Conservation (phyloP, 1,140 invertebrate genomes). For the Drosophila pachea region DNA sequence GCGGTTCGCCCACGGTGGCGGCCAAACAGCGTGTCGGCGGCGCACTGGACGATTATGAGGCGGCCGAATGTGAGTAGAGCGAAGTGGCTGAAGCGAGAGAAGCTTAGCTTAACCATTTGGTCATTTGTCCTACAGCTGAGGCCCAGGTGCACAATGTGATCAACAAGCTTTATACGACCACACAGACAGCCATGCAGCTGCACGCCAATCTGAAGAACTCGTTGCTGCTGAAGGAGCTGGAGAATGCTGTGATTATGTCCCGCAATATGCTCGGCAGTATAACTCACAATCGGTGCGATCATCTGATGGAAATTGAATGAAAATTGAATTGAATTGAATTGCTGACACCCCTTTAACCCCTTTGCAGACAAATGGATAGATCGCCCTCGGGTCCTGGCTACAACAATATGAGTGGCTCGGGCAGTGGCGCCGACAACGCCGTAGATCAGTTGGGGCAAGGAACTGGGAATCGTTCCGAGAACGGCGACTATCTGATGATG, state of each 20-base stretch:
- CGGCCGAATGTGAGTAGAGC: slow-evolving; percentile 66
- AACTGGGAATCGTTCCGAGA: slow-evolving; percentile 52
- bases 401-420: slow-evolving; percentile 54
- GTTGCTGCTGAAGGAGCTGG: slow-evolving; percentile 79
- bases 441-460: slow-evolving; percentile 12
- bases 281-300: slow-evolving; percentile 67
- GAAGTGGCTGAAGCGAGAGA: background rate
- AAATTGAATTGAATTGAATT: background rate
- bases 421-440: background rate
- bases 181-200: slow-evolving; percentile 75
- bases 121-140: slow-evolving; percentile 51
- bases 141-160: slow-evolving; percentile 78
- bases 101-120: background rate
- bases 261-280: slow-evolving; percentile 79
- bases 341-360: background rate
- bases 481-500: slow-evolving; percentile 79
- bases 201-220: slow-evolving; percentile 77
- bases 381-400: slow-evolving; percentile 38
- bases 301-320: too few species aligned
- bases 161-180: slow-evolving; percentile 77
- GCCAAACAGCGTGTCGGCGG: slow-evolving; percentile 45
- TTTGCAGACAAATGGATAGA: slow-evolving; percentile 64
- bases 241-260: slow-evolving; percentile 80
- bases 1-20: slow-evolving; percentile 46
- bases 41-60: slow-evolving; percentile 55